Conservation (phyloP, 2,113 vertebrate genomes). For the Brachyhypopomus gauderio region DNA sequence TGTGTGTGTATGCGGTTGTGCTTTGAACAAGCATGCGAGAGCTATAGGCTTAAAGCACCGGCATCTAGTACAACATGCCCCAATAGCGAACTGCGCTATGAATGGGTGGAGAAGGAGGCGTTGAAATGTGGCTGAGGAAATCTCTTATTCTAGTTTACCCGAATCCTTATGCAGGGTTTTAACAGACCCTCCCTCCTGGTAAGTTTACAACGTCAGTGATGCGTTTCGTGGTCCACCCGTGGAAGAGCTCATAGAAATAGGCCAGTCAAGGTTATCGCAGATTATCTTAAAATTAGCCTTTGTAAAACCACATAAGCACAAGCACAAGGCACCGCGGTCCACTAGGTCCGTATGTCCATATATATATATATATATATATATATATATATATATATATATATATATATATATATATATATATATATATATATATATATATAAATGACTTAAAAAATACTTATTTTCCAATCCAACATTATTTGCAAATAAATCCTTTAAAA, state of each 20-base stretch:
- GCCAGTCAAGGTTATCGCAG: conserved; percentile 19
- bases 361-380: no score
- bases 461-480: no score
- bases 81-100: conserved; percentile 5
- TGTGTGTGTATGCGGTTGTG: neutral
- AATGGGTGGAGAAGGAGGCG: conserved; percentile 31
- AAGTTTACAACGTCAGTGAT: neutral
- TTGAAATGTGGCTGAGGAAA: neutral
- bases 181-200: neutral
- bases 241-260: conserved; percentile 21
- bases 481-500: no score
- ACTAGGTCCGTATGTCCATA: neutral
- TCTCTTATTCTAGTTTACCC: neutral
- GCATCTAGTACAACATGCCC: neutral
- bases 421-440: no score
- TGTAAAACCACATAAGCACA: neutral
- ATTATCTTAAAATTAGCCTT: conserved; percentile 1
- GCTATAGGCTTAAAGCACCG: no score
- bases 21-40: neutral
- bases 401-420: no score
- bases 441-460: no score
- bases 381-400: no score
- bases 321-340: neutral
- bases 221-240: neutral
- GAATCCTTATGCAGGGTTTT: neutral